These are phyloP conservation scores for Apogon talboti DNA, from an alignment of 2,797 vertebrate genomes.

Conservation along the genomic window DNA sequence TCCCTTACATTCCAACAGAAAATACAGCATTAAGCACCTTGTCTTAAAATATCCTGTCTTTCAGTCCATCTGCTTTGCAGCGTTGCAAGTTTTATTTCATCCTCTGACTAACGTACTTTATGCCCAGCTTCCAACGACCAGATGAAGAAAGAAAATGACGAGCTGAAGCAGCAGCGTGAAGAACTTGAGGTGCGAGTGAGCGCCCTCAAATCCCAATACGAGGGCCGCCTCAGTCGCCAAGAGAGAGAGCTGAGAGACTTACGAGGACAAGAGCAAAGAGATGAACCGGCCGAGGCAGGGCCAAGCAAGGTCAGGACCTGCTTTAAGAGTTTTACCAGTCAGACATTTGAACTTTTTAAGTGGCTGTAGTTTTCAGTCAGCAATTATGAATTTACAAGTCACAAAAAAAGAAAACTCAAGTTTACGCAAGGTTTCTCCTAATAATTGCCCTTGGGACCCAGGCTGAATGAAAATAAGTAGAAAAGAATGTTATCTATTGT, in stretches of 20 bases:
- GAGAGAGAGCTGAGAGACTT: slow-evolving; percentile 91
- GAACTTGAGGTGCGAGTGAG: slow-evolving; percentile 94
- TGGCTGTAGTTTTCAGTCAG: neutral
- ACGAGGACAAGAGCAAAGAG: slow-evolving; percentile 92
- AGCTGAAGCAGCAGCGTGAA: slow-evolving; percentile 94
- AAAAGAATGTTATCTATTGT: too few relatives aligned
- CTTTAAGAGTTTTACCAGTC: neutral
- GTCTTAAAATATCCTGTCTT: neutral
- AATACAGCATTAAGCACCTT: neutral
- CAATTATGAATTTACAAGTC: neutral
- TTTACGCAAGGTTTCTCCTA: too few relatives aligned
- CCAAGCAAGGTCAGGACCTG: slow-evolving; percentile 86
- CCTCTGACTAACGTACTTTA: neutral
- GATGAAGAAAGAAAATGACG: slow-evolving; percentile 92
- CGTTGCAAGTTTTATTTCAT: neutral
- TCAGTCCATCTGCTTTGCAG: neutral
- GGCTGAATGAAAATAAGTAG: too few relatives aligned
- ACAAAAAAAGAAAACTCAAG: neutral
- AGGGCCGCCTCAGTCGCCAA: slow-evolving; percentile 92
- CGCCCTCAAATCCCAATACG: slow-evolving; percentile 96
- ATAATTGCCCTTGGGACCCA: too few relatives aligned
- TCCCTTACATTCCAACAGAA: neutral
- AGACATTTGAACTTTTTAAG: too few relatives aligned
- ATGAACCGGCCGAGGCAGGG: slow-evolving; percentile 89
- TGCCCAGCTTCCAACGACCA: slow-evolving; percentile 88